A percentile compares a stretch with the other conserved stretches of the same genome.
Evolutionary conservation across 2,113 vertebrate species (phyloP).

Genomic region (Percina caprodes): DNA sequence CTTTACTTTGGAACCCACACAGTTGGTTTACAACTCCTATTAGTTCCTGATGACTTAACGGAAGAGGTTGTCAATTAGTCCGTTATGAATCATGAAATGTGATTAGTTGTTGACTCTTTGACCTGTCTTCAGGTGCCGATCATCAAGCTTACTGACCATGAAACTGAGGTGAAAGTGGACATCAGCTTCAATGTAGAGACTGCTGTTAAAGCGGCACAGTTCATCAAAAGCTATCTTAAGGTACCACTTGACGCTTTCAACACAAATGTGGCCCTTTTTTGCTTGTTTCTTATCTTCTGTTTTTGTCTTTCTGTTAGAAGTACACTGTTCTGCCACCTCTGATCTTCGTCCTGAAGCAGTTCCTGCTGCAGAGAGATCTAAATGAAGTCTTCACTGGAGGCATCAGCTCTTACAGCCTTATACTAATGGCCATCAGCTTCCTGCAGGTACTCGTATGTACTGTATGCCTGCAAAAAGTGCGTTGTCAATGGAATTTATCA

Average conservation of each 20-base stretch:
- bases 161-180: conserved; percentile 97
- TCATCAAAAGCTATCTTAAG: conserved; percentile 97
- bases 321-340: conserved; percentile 87
- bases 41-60: neutral
- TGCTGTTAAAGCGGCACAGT: conserved; percentile 95
- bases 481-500: neutral
- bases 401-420: conserved; percentile 88
- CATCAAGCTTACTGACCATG: conserved; percentile 97
- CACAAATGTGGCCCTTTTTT: neutral
- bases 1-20: neutral
- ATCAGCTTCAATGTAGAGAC: conserved; percentile 99
- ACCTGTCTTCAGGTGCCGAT: conserved; percentile 91
- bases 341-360: conserved; percentile 89
- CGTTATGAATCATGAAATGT: neutral
- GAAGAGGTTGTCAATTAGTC: neutral
- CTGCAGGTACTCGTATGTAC: conserved; percentile 78
- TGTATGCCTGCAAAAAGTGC: neutral
- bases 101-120: neutral
- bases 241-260: conserved; percentile 58
- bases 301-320: conserved; percentile 63
- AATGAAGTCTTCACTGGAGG: conserved; percentile 89
- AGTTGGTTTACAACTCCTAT: neutral
- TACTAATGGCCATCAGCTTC: conserved; percentile 88
- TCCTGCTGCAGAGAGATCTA: conserved; percentile 86
- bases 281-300: neutral